phyloP scores from a whole-genome alignment of 2,113 vertebrate genomes.

The Nicator chloris region DNA sequence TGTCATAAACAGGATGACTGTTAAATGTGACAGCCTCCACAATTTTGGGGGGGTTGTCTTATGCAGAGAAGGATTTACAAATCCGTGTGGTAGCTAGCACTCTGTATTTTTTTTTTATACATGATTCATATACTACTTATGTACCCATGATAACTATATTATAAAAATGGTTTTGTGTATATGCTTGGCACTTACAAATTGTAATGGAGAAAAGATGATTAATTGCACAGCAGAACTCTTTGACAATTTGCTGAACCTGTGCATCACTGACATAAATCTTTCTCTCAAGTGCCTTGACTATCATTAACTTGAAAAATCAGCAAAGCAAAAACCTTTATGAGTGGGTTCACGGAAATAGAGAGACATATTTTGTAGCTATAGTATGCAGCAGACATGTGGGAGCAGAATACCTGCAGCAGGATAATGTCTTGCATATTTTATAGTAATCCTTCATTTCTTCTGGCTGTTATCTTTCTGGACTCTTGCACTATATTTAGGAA shows the following conservation, averaged over 20 bases:
- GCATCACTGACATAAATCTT: slow-evolving; percentile 67
- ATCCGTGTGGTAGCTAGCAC: not conserved
- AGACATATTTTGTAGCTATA: slow-evolving; percentile 17
- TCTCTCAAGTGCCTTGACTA: slow-evolving; percentile 63
- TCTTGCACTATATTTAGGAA: not conserved
- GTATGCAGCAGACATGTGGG: not conserved
- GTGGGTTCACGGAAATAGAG: slow-evolving; percentile 50
- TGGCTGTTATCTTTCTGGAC: not conserved
- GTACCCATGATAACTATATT: slow-evolving; percentile 16
- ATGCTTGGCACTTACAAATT: slow-evolving; percentile 25
- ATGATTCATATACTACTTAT: not conserved
- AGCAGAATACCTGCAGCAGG: not conserved
- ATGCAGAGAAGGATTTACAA: not conserved
- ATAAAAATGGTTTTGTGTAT: not conserved
- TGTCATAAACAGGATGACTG: not conserved
- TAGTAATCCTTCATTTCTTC: not conserved
- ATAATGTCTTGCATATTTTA: not conserved
- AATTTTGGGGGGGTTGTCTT: not conserved
- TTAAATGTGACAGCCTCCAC: not conserved
- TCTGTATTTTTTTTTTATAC: not conserved
- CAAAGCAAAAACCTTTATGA: slow-evolving; percentile 50
- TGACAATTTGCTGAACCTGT: slow-evolving; percentile 60
- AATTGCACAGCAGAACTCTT: slow-evolving; percentile 46
- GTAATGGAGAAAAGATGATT: slow-evolving; percentile 43
- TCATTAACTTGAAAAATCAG: slow-evolving; percentile 72